Percentiles rank a stretch among this genome's conserved stretches.
Conservation (phyloP, 2,113 vertebrate genomes). For the Condylura cristata region DNA sequence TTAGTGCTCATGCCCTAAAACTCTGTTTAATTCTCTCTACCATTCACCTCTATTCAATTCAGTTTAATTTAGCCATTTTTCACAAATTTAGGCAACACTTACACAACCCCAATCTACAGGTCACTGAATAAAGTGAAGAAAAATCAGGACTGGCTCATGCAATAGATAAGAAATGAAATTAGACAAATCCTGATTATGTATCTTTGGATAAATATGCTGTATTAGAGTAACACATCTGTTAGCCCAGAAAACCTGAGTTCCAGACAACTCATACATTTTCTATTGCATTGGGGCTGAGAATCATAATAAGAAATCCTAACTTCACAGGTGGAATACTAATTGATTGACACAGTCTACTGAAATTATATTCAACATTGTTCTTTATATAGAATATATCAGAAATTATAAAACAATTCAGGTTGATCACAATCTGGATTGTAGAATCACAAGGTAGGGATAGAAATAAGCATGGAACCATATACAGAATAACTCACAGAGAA, state of each 20-base stretch:
- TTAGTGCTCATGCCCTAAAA: background rate
- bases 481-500: constrained; percentile 10
- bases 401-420: background rate
- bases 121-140: background rate
- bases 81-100: background rate
- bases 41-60: background rate
- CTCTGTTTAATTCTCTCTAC: constrained; percentile 1
- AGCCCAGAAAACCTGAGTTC: background rate
- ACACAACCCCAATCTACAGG: background rate
- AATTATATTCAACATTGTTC: background rate
- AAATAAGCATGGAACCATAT: constrained; percentile 5
- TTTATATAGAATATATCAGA: background rate
- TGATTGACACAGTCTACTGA: background rate
- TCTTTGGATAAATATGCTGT: background rate
- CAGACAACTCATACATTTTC: background rate
- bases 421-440: background rate
- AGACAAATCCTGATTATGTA: background rate
- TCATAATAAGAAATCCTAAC: constrained; percentile 21
- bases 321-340: background rate
- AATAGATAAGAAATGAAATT: constrained; percentile 28
- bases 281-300: background rate
- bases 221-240: background rate
- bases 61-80: constrained; percentile 20
- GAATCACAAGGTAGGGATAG: background rate
- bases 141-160: background rate